phyloP scores from a whole-genome alignment of 2,888 invertebrate genomes.

The Digitonthophagus gazella region DNA sequence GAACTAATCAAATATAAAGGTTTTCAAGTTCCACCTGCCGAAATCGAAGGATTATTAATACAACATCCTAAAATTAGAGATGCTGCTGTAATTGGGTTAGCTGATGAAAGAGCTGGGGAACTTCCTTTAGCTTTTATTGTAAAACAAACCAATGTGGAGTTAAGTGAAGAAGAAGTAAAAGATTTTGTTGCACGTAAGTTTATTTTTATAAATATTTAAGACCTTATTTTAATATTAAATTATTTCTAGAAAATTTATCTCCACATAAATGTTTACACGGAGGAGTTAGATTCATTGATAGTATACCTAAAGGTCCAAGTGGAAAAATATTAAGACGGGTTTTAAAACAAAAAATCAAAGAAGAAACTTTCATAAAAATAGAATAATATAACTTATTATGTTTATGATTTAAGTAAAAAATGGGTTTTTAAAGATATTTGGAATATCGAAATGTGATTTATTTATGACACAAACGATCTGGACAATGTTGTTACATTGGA shows the following conservation, averaged over 20 bases:
- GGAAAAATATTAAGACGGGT: slow-evolving; percentile 53
- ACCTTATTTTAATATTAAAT: background rate
- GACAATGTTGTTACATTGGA: too few relatives aligned
- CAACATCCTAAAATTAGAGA: slow-evolving; percentile 71
- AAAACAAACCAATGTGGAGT: slow-evolving; percentile 53
- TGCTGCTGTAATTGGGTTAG: slow-evolving; percentile 78
- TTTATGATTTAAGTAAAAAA: too few relatives aligned
- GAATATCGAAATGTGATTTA: too few relatives aligned
- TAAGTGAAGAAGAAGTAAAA: slow-evolving; percentile 51
- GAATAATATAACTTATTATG: too few relatives aligned
- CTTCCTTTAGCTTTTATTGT: slow-evolving; percentile 76
- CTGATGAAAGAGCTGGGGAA: slow-evolving; percentile 72
- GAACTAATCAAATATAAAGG: slow-evolving; percentile 91
- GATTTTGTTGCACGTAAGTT: slow-evolving; percentile 51
- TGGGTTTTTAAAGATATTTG: too few relatives aligned
- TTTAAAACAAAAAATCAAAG: slow-evolving; percentile 33
- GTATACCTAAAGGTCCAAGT: slow-evolving; percentile 52
- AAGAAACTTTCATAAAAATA: background rate
- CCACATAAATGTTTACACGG: slow-evolving; percentile 71
- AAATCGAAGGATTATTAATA: slow-evolving; percentile 76
- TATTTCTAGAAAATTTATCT: slow-evolving; percentile 46
- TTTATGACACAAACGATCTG: too few relatives aligned
- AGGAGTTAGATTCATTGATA: slow-evolving; percentile 53
- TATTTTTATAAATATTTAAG: background rate
- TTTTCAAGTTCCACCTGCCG: slow-evolving; percentile 78